phyloP scores from a whole-genome alignment of 2,888 invertebrate species.

The Drosophila phalerata region DNA sequence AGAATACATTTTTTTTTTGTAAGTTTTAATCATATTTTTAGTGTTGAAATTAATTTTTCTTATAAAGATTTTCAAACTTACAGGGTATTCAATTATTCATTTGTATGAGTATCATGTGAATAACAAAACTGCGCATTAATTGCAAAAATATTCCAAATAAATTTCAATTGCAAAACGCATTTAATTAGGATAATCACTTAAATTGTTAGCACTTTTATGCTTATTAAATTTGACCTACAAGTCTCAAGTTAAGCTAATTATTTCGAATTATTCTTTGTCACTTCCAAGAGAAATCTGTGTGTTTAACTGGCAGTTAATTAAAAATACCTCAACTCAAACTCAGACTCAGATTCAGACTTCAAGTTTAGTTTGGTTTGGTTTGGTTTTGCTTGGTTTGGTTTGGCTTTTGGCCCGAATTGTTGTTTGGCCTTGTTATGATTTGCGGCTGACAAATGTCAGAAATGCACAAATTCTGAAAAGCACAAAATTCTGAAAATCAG shows the following conservation, averaged over 20 bases:
- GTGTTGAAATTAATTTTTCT: too few species aligned
- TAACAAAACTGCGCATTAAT: too few species aligned
- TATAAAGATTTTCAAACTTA: too few species aligned
- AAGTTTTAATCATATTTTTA: too few species aligned
- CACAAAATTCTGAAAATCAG: not conserved
- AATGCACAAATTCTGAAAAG: slow-evolving; percentile 2
- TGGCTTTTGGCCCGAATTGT: not conserved
- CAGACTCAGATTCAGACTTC: slow-evolving; percentile 8
- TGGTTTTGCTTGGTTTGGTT: too few species aligned
- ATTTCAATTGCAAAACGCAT: not conserved
- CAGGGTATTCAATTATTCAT: too few species aligned
- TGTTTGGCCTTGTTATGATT: slow-evolving; percentile 46
- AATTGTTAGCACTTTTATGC: slow-evolving; percentile 5
- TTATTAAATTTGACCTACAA: slow-evolving; percentile 1
- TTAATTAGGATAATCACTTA: slow-evolving; percentile 3
- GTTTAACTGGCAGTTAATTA: slow-evolving; percentile 54
- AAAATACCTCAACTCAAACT: slow-evolving; percentile 30
- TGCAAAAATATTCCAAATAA: not conserved
- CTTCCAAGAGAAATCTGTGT: not conserved
- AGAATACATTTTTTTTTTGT: too few species aligned
- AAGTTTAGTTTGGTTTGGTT: not conserved
- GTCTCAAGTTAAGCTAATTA: not conserved
- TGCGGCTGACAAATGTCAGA: slow-evolving; percentile 39
- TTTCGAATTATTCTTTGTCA: not conserved
- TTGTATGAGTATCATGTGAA: too few species aligned